Evolutionary conservation across 2,113 vertebrate genomes (phyloP).

Genomic region (Serinus canaria): DNA sequence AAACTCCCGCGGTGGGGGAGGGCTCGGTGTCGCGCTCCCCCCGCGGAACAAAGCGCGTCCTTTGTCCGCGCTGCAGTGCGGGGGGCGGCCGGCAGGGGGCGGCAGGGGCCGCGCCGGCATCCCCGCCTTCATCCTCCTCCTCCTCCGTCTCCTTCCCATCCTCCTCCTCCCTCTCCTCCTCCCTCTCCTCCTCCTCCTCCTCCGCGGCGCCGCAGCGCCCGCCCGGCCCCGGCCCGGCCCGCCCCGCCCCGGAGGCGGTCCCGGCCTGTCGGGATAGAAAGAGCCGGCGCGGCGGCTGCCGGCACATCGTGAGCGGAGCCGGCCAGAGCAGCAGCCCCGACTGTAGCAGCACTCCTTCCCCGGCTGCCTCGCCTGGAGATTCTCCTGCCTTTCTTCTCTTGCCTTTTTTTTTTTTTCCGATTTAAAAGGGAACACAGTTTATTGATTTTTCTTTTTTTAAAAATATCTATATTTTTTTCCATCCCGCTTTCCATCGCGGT

Average conservation of each 20-base stretch:
- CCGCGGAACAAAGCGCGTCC: neutral
- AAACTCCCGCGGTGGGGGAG: fast-evolving
- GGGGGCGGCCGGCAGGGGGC: neutral
- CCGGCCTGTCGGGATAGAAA: neutral
- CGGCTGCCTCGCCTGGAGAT: neutral
- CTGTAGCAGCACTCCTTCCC: neutral
- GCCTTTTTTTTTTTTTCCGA: fast-evolving
- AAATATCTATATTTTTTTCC: no score
- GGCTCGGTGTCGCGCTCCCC: neutral
- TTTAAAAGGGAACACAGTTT: neutral
- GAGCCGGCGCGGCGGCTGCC: neutral
- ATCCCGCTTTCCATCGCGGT: neutral
- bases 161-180: neutral
- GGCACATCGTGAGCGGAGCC: neutral
- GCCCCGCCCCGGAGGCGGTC: neutral
- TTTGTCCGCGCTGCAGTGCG: constrained; percentile 27
- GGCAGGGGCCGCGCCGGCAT: neutral
- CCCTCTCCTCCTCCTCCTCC: neutral
- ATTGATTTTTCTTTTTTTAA: neutral
- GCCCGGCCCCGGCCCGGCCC: neutral
- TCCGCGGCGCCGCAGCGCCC: neutral
- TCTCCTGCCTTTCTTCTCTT: neutral
- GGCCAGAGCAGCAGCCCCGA: fast-evolving
- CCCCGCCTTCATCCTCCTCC: neutral
- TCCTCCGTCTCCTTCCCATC: neutral